Evolutionary conservation across 2,113 vertebrate species (phyloP).

Genomic region (Coptodon bakossiorum): DNA sequence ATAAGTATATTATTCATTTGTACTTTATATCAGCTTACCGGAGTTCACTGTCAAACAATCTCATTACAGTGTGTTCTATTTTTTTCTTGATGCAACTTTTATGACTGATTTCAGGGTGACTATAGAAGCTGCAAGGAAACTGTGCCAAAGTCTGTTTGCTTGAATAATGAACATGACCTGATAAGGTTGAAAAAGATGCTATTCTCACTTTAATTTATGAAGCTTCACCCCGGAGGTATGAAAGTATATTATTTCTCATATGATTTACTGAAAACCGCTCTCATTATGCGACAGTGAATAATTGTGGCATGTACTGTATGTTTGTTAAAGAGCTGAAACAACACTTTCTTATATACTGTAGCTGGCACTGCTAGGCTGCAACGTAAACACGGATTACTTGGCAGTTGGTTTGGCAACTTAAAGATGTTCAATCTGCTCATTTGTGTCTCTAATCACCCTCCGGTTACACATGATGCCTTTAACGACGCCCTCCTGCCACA

Average conservation of each 20-base stretch:
- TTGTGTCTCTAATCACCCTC: slow-evolving; percentile 42
- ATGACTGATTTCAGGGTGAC: slow-evolving; percentile 30
- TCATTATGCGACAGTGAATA: slow-evolving; percentile 22
- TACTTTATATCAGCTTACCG: background rate
- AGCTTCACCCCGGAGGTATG: slow-evolving; percentile 31
- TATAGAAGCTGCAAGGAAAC: slow-evolving; percentile 40
- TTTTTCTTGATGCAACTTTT: slow-evolving; percentile 27
- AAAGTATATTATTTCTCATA: slow-evolving; percentile 40
- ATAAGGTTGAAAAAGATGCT: slow-evolving; percentile 37
- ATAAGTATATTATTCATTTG: background rate
- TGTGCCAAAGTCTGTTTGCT: slow-evolving; percentile 50
- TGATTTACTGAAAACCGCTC: slow-evolving; percentile 6
- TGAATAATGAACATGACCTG: slow-evolving; percentile 64
- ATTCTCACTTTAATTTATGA: slow-evolving; percentile 51
- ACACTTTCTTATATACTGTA: background rate
- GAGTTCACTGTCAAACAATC: slow-evolving; percentile 1
- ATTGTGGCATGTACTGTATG: slow-evolving; percentile 2
- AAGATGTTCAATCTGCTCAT: slow-evolving; percentile 17
- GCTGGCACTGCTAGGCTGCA: background rate
- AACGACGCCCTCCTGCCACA: slow-evolving; percentile 49
- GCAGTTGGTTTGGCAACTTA: slow-evolving; percentile 27
- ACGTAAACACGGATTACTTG: slow-evolving; percentile 41
- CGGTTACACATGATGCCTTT: slow-evolving; percentile 25
- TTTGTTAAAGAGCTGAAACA: background rate
- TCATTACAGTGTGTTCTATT: slow-evolving; percentile 2